These are phyloP conservation scores for Crocidura indochinensis DNA, from an alignment of 2,797 vertebrate genomes.

Conservation along the genomic window DNA sequence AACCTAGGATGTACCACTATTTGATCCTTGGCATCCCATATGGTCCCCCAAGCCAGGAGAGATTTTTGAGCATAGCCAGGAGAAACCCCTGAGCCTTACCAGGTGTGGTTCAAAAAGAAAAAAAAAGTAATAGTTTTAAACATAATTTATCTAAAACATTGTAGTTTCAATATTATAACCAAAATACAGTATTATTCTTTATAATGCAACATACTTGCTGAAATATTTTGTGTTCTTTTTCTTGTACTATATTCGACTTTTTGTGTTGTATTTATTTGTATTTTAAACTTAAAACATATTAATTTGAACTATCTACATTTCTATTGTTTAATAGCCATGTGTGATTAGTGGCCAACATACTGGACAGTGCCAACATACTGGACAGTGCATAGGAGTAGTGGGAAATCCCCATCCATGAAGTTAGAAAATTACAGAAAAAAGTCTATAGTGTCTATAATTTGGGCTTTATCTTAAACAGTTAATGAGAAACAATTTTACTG, in stretches of 20 bases:
- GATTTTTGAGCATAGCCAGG: too few relatives aligned
- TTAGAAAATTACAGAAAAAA: neutral
- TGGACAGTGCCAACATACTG: neutral
- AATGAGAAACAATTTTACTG: neutral
- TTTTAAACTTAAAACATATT: neutral
- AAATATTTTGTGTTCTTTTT: neutral
- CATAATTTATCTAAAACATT: neutral
- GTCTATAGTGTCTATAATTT: slow-evolving; percentile 8
- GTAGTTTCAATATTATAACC: neutral
- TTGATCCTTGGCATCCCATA: too few relatives aligned
- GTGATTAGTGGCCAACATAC: neutral
- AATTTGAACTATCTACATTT: neutral
- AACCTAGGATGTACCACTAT: too few relatives aligned
- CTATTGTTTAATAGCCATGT: neutral
- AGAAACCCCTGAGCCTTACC: too few relatives aligned
- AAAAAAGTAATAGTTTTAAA: slow-evolving; percentile 36
- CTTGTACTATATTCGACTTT: slow-evolving; percentile 9
- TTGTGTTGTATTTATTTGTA: neutral
- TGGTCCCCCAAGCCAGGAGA: too few relatives aligned
- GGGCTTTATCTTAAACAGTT: neutral
- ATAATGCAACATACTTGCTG: neutral
- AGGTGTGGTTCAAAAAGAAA: neutral
- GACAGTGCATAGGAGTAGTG: neutral
- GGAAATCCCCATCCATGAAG: neutral
- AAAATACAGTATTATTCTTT: neutral